Conservation (phyloP, 2,113 vertebrate species). For the Arothron firmamentum region DNA sequence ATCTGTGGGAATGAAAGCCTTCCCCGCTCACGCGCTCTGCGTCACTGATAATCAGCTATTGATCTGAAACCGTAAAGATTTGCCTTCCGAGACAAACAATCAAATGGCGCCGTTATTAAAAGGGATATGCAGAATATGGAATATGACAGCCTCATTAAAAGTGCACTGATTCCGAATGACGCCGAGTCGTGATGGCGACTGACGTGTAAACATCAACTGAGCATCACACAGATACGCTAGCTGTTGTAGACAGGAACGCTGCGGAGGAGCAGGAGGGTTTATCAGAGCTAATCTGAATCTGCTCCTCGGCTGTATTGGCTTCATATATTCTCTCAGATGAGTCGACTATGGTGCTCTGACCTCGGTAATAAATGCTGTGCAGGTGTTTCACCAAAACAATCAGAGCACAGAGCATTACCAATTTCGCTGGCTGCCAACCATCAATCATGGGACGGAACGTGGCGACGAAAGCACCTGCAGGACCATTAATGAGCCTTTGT, state of each 20-base stretch:
- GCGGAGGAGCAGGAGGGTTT: neutral
- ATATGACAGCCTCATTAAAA: constrained; percentile 46
- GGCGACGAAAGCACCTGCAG: constrained; percentile 63
- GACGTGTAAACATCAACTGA: constrained; percentile 25
- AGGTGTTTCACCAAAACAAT: constrained; percentile 70
- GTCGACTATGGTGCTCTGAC: constrained; percentile 31
- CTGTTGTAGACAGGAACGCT: constrained; percentile 9
- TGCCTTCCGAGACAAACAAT: constrained; percentile 31
- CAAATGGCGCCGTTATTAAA: constrained; percentile 32
- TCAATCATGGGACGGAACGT: constrained; percentile 67
- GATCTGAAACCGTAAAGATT: constrained; percentile 35
- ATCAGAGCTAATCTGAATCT: constrained; percentile 25
- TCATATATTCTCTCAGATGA: constrained; percentile 45
- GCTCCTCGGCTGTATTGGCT: constrained; percentile 35
- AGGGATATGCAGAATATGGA: constrained; percentile 35
- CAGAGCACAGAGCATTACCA: constrained; percentile 62
- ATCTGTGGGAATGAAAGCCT: too few species aligned
- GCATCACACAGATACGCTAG: constrained; percentile 6
- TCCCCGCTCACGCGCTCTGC: constrained; percentile 9
- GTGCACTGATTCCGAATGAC: constrained; percentile 24
- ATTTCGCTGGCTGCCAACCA: constrained; percentile 64
- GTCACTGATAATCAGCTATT: constrained; percentile 35
- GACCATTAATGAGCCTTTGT: constrained; percentile 61
- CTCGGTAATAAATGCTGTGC: constrained; percentile 57
- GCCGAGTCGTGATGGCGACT: constrained; percentile 15